Evolutionary conservation across 1,140 invertebrate genomes (phyloP), one percentile per base, ranked within the genome.

Genomic region (Tetramorium alpestre): DNA sequence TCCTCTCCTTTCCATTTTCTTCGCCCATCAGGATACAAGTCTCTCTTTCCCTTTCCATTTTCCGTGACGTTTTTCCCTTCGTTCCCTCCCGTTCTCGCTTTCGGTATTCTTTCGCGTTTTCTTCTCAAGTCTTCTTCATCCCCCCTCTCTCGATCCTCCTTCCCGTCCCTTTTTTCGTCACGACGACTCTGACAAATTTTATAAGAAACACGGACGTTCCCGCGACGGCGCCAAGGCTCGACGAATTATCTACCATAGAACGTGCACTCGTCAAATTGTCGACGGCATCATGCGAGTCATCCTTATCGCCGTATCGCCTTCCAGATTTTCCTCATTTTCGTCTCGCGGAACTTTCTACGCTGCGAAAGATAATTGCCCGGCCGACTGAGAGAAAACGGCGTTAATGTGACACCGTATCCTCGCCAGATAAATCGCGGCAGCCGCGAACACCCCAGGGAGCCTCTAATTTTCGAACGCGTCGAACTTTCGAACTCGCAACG

Each of bases 141-240:
- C 44, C n/a, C 33, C 3, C 33, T 33, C 2, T 33, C 73, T 64
- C 33, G n/a, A 47, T 41, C 4, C 25, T 51, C 22, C 10, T 25
- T 60, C 13, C 28, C 49, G 54, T 89, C 87, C 75, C 73, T 82
- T 78, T 90, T 87, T 69, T 88, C 16, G 67, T 8, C 64, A n/a
- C 58, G 70, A 25, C 13, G 56, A 44, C 56, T 64, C 54, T 76
- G 70, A 85, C 81, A 85, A 85, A 85, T 85, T 76, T 85, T 56
- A 85, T 64, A 60, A 85, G 18, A 85, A 56, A 13, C 18, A 62
- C 41, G 25, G 18, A 56, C 28, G 56, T 51, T 47, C 13, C 18
- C 67, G 70, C 41, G 49, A 60, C 67, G 25, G 51, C 51, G 69
- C 56, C 70, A 28, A 33, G 44, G 18, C 67, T 64, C 56, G 16